Base-by-base conservation (phyloP, 2,888 invertebrate genomes). In the Serrognathus titanus region DNA sequence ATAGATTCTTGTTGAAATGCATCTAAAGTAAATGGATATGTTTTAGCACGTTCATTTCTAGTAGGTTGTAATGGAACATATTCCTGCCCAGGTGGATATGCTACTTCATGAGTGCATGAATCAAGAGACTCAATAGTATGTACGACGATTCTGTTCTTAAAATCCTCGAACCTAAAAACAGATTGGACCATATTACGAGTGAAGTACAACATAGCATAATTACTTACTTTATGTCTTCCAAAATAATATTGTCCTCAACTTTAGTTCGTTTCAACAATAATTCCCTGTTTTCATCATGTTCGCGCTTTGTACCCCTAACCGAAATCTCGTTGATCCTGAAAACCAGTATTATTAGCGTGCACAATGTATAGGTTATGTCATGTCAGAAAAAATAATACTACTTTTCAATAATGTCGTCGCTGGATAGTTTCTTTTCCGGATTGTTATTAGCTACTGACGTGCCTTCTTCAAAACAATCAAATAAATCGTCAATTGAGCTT, bases 1-100 rank as follows among this genome's bases (percentile, higher is more conserved):
- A 98, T 91, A 0, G 98, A 97, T 78, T 97, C 95, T 69, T 93
- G 94, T 75, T 99, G 99, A 78, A 99, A 99, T 0, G 97, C 92
- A 85, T 99, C 99, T 57, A 99, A 80, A 53, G 91, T 88, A 71
- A 99, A 99, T 59, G 90, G 88, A 75, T 97, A 99, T 59, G 90
- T 90, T 75, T 96, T 96, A 0, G 93, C 92, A 1, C 97, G 94
- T 65, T 88, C 86, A 0, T 82, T 80, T 3, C 80, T 77, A 1
- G 81, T 75, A 2, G 82, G 81, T 55, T 82, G 76, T 36, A 87
- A 78, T 11, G 82, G 85, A 35, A 83, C 79, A 74, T 92, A 97
- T 52, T 89, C 87, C 63, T 89, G 86, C 62, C 89, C 89, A 0
- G 94, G 94, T 43, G 98, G 97, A 52, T 94, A 85, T 0, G 97